These are phyloP conservation scores for Neolamprologus caudopunctatus DNA, from an alignment of 2,113 vertebrate species.

Conservation along the genomic window DNA sequence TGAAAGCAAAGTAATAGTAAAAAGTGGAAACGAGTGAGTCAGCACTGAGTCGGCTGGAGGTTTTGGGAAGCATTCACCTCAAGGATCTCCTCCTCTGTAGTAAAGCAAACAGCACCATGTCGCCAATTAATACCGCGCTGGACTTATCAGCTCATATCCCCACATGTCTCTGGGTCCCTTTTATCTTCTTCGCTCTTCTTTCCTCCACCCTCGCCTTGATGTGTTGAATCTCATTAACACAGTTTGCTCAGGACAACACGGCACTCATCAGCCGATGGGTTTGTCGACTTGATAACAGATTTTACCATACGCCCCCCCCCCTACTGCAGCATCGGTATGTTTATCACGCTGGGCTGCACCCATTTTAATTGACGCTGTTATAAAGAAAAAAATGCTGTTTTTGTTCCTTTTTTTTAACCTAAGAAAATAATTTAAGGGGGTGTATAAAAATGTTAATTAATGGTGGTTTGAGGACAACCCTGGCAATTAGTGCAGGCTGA, in stretches of 20 bases:
- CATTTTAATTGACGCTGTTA: conserved; percentile 55
- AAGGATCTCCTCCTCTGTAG: not conserved
- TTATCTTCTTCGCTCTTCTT: not conserved
- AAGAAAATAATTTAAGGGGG: not conserved
- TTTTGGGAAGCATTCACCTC: not conserved
- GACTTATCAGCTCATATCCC: not conserved
- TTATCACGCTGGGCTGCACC: not conserved
- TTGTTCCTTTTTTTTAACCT: conserved; percentile 2
- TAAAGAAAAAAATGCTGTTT: conserved; percentile 26
- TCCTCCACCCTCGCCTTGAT: not conserved
- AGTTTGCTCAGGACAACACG: not conserved
- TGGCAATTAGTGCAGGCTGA: conserved; percentile 52
- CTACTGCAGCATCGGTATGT: not conserved
- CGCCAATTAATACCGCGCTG: not conserved
- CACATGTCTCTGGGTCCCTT: not conserved
- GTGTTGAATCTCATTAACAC: conserved; percentile 16
- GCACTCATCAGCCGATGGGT: not conserved
- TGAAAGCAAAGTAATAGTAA: not conserved
- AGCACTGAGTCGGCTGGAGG: not conserved
- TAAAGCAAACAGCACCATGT: not conserved
- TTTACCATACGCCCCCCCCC: fast-evolving
- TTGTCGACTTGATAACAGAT: not conserved
- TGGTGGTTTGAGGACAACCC: conserved; percentile 28
- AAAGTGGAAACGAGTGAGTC: not conserved
- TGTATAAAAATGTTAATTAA: conserved; percentile 51